Base-by-base conservation (phyloP, 2,113 vertebrate species). In the Coreoperca whiteheadi region DNA sequence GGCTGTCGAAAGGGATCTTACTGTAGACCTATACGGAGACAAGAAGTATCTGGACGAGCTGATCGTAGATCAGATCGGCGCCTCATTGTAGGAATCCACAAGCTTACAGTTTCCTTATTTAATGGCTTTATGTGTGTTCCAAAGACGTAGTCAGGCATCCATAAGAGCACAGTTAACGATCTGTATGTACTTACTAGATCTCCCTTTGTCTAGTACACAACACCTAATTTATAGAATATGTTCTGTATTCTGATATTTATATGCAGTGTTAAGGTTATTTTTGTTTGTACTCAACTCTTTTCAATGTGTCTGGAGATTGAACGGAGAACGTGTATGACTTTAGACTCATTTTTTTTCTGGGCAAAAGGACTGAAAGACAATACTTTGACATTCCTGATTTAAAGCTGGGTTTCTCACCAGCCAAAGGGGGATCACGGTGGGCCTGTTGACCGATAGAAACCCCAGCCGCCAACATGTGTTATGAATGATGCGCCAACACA, bases 211-310 rank as follows among this genome's bases (percentile, higher is more conserved):
- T 90, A 87, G 83, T 90, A 77, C 84, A 86, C 85, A 87, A 85
- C 90, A 88, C 89, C 80, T 94, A 87, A 94, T 95, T 94, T 94
- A 95, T 93, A 94, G 90, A 94, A 79, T 86, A 79, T 89, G 59
- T 91, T 93, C 80, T 81, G 74, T 93, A 77, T 90, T 82, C 87
- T 79, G 78, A 87, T 95, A 95, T 95, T 95, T 95, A 94, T 94
- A 94, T 94, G 32, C 91, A 93, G 90, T 94, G 93, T 94, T 93
- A 91, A 73, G 41, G 78, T 93, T 83, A 73, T 85, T 88, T 79
- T 81, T 86, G 84, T 80, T 69, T 76, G 72, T 89, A 78, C 50
- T 80, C 75, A 87, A 72, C 37, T 86, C 78, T 87, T 78, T 75
- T 88, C 73, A 73, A 76, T 90, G 66, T 84, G 70, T 83, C 67